Conservation (phyloP, 2,888 invertebrate genomes). For the Caenorhabditis sp. region DNA sequence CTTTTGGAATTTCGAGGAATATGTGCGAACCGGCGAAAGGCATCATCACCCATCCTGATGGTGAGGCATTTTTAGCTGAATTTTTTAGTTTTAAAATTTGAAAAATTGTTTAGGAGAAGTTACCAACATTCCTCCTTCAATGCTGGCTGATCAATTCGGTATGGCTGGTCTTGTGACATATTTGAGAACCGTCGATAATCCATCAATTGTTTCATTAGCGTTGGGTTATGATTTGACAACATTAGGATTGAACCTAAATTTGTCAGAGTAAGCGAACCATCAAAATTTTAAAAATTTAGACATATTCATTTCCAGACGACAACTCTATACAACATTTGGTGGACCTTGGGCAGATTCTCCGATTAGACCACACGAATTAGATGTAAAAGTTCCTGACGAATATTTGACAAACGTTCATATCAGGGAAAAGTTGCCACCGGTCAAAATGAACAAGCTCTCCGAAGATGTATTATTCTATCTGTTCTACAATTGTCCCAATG, state of each 20-base stretch:
- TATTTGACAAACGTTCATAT: constrained; percentile 96
- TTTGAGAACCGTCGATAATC: constrained; percentile 96
- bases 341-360: constrained; percentile 98
- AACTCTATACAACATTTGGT: constrained; percentile 95
- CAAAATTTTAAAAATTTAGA: background rate
- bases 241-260: constrained; percentile 95
- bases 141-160: constrained; percentile 99
- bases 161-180: constrained; percentile 98
- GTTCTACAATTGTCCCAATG: constrained; percentile 98
- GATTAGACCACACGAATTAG: constrained; percentile 94
- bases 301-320: constrained; percentile 57
- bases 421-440: constrained; percentile 81
- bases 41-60: constrained; percentile 52
- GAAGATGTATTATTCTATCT: constrained; percentile 98
- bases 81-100: background rate
- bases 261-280: constrained; percentile 79
- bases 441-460: constrained; percentile 86
- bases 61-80: constrained; percentile 20
- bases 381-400: constrained; percentile 76
- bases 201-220: constrained; percentile 92
- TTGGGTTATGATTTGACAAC: constrained; percentile 97
- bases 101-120: constrained; percentile 83
- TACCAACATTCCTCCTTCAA: constrained; percentile 95
- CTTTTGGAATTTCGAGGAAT: constrained; percentile 18
- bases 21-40: constrained; percentile 30